phyloP scores from a whole-genome alignment of 30 jellyfish, hydroid and myxozoan genomes.

The Hydractinia echinata region DNA sequence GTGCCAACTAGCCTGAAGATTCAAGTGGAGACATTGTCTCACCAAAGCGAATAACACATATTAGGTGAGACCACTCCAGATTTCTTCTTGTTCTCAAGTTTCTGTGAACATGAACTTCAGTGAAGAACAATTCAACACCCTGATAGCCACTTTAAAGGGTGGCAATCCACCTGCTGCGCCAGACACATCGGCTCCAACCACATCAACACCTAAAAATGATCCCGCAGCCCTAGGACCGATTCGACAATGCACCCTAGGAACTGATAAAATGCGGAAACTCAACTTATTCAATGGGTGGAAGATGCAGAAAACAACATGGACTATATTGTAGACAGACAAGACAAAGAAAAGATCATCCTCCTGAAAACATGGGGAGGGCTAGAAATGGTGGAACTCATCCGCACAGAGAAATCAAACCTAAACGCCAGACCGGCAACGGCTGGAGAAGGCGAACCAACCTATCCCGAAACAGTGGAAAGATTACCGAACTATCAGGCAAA shows the following conservation, averaged over 20 bases:
- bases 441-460: conserved; percentile 1
- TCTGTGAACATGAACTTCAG: conserved; percentile 16
- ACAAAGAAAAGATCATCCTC: conserved; percentile 31
- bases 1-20: too few species aligned
- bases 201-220: conserved; percentile 2
- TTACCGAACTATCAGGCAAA: too few species aligned
- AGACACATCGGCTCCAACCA: background rate
- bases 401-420: conserved; percentile 27
- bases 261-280: conserved; percentile 33
- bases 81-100: background rate
- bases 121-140: conserved; percentile 17
- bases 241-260: conserved; percentile 33
- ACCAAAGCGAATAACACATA: background rate
- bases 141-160: conserved; percentile 22
- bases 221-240: conserved; percentile 37
- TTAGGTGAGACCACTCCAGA: conserved; percentile 1
- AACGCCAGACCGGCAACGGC: conserved; percentile 15
- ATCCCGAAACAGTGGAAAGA: too few species aligned
- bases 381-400: conserved; percentile 29
- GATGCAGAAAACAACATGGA: conserved; percentile 11
- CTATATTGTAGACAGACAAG: background rate
- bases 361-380: conserved; percentile 33
- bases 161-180: conserved; percentile 14
- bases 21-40: too few species aligned
- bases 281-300: conserved; percentile 23